phyloP scores from a whole-genome alignment of 2,113 vertebrate genomes.

The Malurus melanocephalus region DNA sequence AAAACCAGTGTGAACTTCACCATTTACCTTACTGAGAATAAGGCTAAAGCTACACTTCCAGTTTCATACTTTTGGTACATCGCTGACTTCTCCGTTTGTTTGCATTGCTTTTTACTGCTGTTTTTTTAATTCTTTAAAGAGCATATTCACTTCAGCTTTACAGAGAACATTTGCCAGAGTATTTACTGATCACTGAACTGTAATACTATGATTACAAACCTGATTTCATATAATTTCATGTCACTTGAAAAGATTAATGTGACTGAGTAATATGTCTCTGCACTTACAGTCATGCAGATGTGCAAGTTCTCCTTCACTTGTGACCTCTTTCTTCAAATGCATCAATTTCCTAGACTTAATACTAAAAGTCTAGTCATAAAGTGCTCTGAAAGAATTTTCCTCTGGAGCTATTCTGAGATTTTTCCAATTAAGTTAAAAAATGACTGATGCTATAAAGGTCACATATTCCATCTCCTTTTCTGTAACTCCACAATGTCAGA shows the following conservation, averaged over 20 bases:
- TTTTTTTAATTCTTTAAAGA: constrained; percentile 8
- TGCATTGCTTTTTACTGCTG: background rate
- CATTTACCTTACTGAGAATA: background rate
- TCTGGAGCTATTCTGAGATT: constrained; percentile 46
- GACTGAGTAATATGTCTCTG: background rate
- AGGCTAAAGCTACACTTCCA: background rate
- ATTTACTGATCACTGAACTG: background rate
- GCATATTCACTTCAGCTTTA: background rate
- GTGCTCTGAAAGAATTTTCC: constrained; percentile 2
- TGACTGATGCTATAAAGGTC: constrained; percentile 4
- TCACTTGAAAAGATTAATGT: background rate
- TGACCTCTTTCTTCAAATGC: constrained; percentile 16
- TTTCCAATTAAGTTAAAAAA: constrained; percentile 58
- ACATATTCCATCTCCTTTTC: background rate
- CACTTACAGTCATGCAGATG: background rate
- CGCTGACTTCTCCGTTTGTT: background rate
- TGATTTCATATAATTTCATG: background rate
- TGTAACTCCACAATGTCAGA: constrained; percentile 9
- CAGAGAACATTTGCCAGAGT: background rate
- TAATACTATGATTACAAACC: background rate
- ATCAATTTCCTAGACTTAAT: constrained; percentile 19
- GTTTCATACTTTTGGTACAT: background rate
- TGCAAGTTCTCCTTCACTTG: constrained; percentile 21
- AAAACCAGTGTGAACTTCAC: background rate
- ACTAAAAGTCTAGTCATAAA: constrained; percentile 34